Evolutionary conservation across 2,113 vertebrate genomes (phyloP), one percentile per base, ranked within the genome.

Genomic region (Plestiodon gilberti): DNA sequence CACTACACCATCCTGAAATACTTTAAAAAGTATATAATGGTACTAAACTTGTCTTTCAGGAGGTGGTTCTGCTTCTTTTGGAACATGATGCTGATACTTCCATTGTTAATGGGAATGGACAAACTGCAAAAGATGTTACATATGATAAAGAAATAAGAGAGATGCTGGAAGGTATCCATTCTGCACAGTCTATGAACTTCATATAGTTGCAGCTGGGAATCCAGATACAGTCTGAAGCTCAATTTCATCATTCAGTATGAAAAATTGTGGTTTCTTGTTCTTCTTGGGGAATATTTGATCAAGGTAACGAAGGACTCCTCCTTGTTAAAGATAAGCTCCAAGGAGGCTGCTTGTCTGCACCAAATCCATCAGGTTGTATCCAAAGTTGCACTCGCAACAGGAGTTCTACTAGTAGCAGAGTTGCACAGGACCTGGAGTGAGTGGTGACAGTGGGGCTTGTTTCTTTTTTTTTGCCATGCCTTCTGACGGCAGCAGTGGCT

Each of bases 161-260:
- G 91, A 99, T 99, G 98, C 96, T 99, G 82, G 97, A 99, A 96
- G 98, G 98, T 98, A 97, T 96, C 64, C 82, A 74, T 38, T 89
- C 20, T 83, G 78, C 67, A 2, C 23, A 9, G 25, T 9, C 9
- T 38, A 52, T 43, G 80, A 57, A 82, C 33, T 81, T 3, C 59
- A 5, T 55, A 48, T 0, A 17, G 11, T 5, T 81, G 79, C 88
- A n/a, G 43, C 71, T 73, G 43, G 43, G 38, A 8, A 61, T 38
- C 22, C 38, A 91, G 83, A 9, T 71, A 69, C 1, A 5, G 62
- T 76, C n/a, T 76, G 25, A 64, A 52, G 35, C 40, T 74, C 48
- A 38, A 10, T 40, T 4, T 59, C 35, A 14, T 48, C n/a, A 43
- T 59, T 79, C 35, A 79, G 28, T 62, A 33, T 71, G n/a, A 35